Evolutionary conservation across 2,113 vertebrate species (phyloP), one percentile per base, ranked within the genome.

Genomic region (Chamaetylas fuelleborni): DNA sequence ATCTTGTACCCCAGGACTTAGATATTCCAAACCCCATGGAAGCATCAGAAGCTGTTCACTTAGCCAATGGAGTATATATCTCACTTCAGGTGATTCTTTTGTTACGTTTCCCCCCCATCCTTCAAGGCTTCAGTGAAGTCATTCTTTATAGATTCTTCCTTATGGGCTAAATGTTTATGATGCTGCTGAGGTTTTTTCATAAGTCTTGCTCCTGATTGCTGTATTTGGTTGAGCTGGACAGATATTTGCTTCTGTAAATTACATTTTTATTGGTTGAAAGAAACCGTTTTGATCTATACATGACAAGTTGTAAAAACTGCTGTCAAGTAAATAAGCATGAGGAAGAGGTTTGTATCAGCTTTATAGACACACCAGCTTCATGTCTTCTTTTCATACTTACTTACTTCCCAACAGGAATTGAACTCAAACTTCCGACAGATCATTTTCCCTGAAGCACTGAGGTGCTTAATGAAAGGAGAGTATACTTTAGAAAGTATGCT

Each of bases 361-460:
- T 54, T 91, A 38, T 14, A 69, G 19, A 38, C 13, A 22, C 13
- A 48, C 2, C 3, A 66, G 8, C 31, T 86, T 77, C 8, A 2
- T 58, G 14, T 28, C 28, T 72, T 38, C n/a, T 58, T 83, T 66
- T 28, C 34, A 13, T 83, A n/a, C 66, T 81, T 83, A n/a, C 66
- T 81, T 84, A 0, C 4, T 72, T 69, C 33, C 79, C 57, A 25
- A 84, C 91, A 99, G 99, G 99, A 99, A 81, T 96, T 99, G 94
- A 99, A 99, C 97, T 98, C 99, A 78, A 99, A 99, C 97, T 99
- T 99, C 97, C 98, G 98, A 74, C 99, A 99, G 98, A 99, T 99
- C 90, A 99, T 99, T 97, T 99, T 99, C 67, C 99, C 99, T 16
- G 99, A 99, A 97, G 99, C 99, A 7, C 98, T 99, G 51, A 98